Percentiles rank a stretch among this genome's conserved stretches.
Evolutionary conservation across 1,140 invertebrate genomes (phyloP).

Genomic region (Lasioglossum baleicum): DNA sequence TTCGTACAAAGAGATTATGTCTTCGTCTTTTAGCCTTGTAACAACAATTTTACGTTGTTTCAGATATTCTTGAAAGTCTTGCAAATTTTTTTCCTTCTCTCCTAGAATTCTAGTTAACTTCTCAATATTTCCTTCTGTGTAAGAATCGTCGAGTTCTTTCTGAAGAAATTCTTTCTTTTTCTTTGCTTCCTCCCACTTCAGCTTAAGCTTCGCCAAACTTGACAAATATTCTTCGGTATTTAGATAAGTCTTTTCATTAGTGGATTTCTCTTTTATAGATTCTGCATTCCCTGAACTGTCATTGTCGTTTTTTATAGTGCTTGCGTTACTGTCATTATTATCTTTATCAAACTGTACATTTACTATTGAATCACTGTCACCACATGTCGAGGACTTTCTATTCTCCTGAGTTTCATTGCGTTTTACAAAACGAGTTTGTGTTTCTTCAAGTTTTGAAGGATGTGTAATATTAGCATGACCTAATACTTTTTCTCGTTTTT

Average conservation of each 20-base stretch:
- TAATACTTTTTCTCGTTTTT: slow-evolving; percentile 74
- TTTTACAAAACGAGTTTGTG: slow-evolving; percentile 31
- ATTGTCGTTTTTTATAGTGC: slow-evolving; percentile 17
- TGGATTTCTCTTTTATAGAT: slow-evolving; percentile 32
- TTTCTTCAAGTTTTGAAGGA: slow-evolving; percentile 32
- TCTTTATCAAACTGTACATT: slow-evolving; percentile 9
- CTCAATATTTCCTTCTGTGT: slow-evolving; percentile 60
- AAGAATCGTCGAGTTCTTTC: slow-evolving; percentile 56
- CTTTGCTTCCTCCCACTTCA: slow-evolving; percentile 65
- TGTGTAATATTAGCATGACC: slow-evolving; percentile 32
- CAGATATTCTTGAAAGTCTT: slow-evolving; percentile 75
- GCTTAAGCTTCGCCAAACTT: slow-evolving; percentile 55
- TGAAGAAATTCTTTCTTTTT: slow-evolving; percentile 60
- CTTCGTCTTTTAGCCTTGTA: slow-evolving; percentile 73
- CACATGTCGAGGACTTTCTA: neutral
- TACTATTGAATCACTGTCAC: slow-evolving; percentile 10
- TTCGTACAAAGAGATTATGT: slow-evolving; percentile 73
- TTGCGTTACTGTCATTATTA: slow-evolving; percentile 10
- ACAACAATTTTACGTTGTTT: slow-evolving; percentile 75
- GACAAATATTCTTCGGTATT: slow-evolving; percentile 60
- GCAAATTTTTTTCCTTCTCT: slow-evolving; percentile 57
- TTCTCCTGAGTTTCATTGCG: slow-evolving; percentile 31
- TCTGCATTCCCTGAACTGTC: slow-evolving; percentile 13
- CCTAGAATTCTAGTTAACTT: slow-evolving; percentile 65
- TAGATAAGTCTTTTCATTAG: slow-evolving; percentile 34